Percentiles rank a stretch among this genome's conserved stretches.
phyloP scores from a whole-genome alignment of 2,888 invertebrate genomes.

The Baronia brevicornis region DNA sequence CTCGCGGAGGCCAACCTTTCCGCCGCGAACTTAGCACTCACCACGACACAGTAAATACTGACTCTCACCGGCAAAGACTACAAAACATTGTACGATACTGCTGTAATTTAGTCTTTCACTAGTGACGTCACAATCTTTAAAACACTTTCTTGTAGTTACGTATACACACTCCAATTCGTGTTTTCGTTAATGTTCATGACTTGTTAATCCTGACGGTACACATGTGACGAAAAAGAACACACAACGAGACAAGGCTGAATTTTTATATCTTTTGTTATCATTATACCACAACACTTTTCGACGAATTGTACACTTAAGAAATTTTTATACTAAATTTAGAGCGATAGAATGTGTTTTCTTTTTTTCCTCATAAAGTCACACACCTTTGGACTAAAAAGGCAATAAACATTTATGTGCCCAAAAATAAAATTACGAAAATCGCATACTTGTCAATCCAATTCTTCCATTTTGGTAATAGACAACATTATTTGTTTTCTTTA shows the following conservation, averaged over 20 bases:
- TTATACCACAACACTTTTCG: slow-evolving; percentile 59
- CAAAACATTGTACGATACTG: slow-evolving; percentile 53
- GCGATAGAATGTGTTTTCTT: slow-evolving; percentile 21
- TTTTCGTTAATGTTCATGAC: slow-evolving; percentile 42
- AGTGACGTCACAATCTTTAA: slow-evolving; percentile 71
- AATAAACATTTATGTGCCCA: slow-evolving; percentile 48
- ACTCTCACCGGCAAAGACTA: slow-evolving; percentile 46
- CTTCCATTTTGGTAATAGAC: slow-evolving; percentile 70
- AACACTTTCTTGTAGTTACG: slow-evolving; percentile 62
- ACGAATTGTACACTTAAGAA: slow-evolving; percentile 41
- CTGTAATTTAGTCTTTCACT: slow-evolving; percentile 63
- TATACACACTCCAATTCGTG: slow-evolving; percentile 44
- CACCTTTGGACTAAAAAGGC: slow-evolving; percentile 38
- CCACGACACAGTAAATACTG: slow-evolving; percentile 31
- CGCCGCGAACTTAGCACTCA: slow-evolving; percentile 52
- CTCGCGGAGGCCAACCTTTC: slow-evolving; percentile 65
- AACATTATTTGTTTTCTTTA: slow-evolving; percentile 22
- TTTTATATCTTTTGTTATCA: slow-evolving; percentile 75
- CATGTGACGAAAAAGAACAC: slow-evolving; percentile 54
- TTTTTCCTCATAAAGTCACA: slow-evolving; percentile 30
- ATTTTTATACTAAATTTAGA: slow-evolving; percentile 24
- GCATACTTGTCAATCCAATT: slow-evolving; percentile 64
- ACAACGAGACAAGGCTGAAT: slow-evolving; percentile 52
- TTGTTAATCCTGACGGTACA: slow-evolving; percentile 48
- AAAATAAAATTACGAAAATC: slow-evolving; percentile 67